phyloP scores from a whole-genome alignment of 2,888 invertebrate genomes.

The Cephus rjabovi region DNA sequence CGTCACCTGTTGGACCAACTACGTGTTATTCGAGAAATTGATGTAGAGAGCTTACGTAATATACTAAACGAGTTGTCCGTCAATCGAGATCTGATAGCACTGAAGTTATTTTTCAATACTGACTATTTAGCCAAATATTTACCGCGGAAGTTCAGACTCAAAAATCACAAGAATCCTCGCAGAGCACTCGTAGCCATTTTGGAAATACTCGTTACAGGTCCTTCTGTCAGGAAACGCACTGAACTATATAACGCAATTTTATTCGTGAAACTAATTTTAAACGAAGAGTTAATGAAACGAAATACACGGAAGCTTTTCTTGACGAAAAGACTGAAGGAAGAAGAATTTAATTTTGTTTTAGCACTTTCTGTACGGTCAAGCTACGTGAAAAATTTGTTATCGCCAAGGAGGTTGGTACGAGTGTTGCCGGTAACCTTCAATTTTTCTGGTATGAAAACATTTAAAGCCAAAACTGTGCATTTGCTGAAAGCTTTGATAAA shows the following conservation, averaged over 20 bases:
- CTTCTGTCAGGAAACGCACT: not conserved
- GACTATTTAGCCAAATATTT: conserved; percentile 21
- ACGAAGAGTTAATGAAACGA: not conserved
- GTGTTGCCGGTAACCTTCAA: conserved; percentile 14
- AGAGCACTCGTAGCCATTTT: not conserved
- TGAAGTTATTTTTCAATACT: conserved; percentile 23
- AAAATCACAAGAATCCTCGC: not conserved
- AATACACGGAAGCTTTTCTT: not conserved
- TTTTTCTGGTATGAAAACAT: conserved; percentile 1
- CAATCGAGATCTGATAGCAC: conserved; percentile 9
- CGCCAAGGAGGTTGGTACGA: conserved; percentile 4
- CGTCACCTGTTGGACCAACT: not conserved
- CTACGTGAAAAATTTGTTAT: conserved; percentile 1
- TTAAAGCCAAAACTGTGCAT: conserved; percentile 13
- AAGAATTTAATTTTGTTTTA: conserved; percentile 7
- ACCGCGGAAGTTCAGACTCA: conserved; percentile 11
- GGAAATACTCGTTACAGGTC: not conserved
- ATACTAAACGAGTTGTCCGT: conserved; percentile 1
- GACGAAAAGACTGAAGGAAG: not conserved
- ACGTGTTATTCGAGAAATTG: not conserved
- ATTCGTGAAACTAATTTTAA: not conserved
- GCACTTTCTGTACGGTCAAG: not conserved
- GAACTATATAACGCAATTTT: not conserved
- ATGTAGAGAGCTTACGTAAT: not conserved
- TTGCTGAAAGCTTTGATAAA: conserved; percentile 14